Evolutionary conservation across 2,113 vertebrate species (phyloP).

Genomic region (Plestiodon gilberti): DNA sequence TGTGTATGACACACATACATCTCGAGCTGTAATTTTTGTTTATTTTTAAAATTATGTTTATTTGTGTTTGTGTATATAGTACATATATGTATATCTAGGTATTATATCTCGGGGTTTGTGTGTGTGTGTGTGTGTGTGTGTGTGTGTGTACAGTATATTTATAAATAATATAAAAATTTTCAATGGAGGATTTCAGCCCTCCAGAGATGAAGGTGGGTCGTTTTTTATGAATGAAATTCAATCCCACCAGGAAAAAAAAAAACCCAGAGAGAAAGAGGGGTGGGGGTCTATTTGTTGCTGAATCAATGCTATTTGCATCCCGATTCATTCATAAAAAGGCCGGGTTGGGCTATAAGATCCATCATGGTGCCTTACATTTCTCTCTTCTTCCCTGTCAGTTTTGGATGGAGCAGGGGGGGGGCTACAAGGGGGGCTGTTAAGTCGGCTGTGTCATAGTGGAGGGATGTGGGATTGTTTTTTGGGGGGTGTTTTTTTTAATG

Average conservation of each 20-base stretch:
- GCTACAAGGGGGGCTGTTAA: neutral
- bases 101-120: too few relatives aligned
- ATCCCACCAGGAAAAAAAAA: neutral
- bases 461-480: neutral
- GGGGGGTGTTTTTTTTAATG: neutral
- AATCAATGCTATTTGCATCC: constrained; percentile 52
- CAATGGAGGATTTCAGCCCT: neutral
- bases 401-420: neutral
- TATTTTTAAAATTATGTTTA: neutral
- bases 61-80: neutral
- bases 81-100: too few relatives aligned
- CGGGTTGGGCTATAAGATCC: constrained; percentile 23
- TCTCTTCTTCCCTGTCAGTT: neutral
- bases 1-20: too few relatives aligned
- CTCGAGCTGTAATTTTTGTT: too few relatives aligned
- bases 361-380: constrained; percentile 26
- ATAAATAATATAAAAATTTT: too few relatives aligned
- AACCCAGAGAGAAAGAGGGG: neutral
- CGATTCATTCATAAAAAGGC: constrained; percentile 60
- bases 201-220: constrained; percentile 2
- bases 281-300: constrained; percentile 59
- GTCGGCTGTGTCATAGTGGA: neutral
- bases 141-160: too few relatives aligned
- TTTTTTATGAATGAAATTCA: constrained; percentile 35
- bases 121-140: neutral